Evolutionary conservation across 2,113 vertebrate species (phyloP).

Genomic region (Bujurquina vittata): DNA sequence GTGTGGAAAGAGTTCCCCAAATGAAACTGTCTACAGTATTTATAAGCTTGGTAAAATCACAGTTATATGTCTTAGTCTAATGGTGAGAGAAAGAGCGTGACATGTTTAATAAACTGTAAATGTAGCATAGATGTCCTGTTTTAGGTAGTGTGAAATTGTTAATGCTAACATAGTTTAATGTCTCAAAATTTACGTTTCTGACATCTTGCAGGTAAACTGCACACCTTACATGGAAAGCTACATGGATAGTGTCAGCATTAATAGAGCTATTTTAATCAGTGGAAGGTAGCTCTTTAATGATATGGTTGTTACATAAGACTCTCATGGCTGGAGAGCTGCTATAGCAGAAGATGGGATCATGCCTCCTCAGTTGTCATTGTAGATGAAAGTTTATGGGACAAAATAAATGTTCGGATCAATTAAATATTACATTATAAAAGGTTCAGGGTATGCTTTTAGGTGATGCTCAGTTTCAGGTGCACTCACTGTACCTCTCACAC

Average conservation of each 20-base stretch:
- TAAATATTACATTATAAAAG: not conserved
- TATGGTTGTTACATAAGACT: constrained; percentile 38
- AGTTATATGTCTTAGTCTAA: not conserved
- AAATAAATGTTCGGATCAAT: constrained; percentile 9
- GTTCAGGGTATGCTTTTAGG: not conserved
- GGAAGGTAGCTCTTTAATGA: constrained; percentile 21
- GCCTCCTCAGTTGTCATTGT: constrained; percentile 4
- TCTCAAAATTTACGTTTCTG: not conserved
- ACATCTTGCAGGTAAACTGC: not conserved
- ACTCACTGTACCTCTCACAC: not conserved
- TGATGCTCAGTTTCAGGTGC: not conserved
- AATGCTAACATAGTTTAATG: not conserved
- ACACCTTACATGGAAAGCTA: constrained; percentile 8
- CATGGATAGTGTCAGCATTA: constrained; percentile 4
- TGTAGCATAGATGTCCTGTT: not conserved
- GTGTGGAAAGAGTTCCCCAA: not conserved
- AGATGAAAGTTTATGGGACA: constrained; percentile 14
- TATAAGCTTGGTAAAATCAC: not conserved
- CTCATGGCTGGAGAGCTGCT: constrained; percentile 5
- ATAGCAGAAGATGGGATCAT: not conserved
- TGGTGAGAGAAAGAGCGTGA: not conserved
- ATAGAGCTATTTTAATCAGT: constrained; percentile 42
- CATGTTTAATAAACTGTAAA: too few species aligned
- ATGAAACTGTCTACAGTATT: not conserved
- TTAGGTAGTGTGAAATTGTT: not conserved